These are phyloP conservation scores for Macrochelys suwanniensis DNA, from an alignment of 2,797 vertebrate genomes.

Conservation along the genomic window DNA sequence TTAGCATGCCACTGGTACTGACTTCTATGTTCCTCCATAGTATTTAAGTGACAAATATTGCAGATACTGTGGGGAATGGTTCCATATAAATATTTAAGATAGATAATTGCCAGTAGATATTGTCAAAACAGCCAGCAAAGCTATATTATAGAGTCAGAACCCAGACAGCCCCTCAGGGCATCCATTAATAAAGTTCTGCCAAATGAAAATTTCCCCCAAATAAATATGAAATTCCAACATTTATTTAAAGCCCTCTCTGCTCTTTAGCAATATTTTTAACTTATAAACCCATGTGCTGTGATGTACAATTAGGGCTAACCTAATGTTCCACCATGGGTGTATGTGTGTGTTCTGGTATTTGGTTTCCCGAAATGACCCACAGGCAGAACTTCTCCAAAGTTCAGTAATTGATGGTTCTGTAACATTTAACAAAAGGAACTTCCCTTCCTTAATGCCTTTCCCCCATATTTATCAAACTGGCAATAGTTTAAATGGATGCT, in stretches of 20 bases:
- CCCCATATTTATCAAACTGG: neutral
- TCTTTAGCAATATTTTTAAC: neutral
- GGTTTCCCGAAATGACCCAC: neutral
- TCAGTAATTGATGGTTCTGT: too few species aligned
- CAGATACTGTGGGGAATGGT: too few species aligned
- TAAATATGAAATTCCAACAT: neutral
- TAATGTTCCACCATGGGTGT: neutral
- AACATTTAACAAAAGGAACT: neutral
- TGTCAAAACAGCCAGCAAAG: neutral
- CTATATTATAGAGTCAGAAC: fast-evolving
- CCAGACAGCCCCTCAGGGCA: neutral
- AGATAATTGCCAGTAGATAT: neutral
- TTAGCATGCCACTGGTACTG: neutral
- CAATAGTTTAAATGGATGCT: neutral
- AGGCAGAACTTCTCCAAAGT: neutral
- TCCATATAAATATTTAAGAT: fast-evolving
- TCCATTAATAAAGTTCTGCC: neutral
- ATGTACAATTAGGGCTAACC: neutral
- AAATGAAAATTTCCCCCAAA: neutral
- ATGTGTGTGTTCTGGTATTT: neutral
- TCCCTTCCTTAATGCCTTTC: neutral
- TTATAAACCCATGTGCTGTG: too few species aligned
- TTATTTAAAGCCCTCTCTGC: neutral
- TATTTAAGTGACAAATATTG: too few species aligned
- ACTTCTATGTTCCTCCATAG: neutral